These are phyloP conservation scores for Zapus hudsonius DNA, from an alignment of 2,113 vertebrate genomes.

Conservation along the genomic window DNA sequence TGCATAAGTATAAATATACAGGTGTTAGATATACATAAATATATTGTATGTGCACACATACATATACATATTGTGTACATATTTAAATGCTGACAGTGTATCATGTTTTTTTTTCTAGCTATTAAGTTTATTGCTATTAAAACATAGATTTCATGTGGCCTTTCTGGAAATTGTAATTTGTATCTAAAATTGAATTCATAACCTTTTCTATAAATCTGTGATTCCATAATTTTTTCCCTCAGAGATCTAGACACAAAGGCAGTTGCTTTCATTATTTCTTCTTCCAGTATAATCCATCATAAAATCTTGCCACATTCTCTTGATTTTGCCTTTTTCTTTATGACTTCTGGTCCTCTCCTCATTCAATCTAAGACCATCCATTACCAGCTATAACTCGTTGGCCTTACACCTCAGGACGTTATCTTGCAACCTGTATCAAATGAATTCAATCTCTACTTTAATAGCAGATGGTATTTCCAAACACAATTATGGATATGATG, in stretches of 20 bases:
- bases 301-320: background rate
- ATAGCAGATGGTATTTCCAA: background rate
- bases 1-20: background rate
- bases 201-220: background rate
- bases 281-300: background rate
- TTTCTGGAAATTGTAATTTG: background rate
- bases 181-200: background rate
- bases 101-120: background rate
- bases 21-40: background rate
- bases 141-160: slow-evolving; percentile 3
- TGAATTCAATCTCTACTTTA: background rate
- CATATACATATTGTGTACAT: background rate
- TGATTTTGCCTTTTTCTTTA: slow-evolving; percentile 31
- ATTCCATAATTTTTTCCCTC: background rate
- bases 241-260: background rate
- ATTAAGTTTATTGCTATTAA: background rate
- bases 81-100: background rate
- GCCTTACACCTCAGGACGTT: background rate
- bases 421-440: background rate
- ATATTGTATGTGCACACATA: background rate
- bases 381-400: background rate
- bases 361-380: background rate
- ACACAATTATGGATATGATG: background rate
- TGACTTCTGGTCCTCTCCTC: background rate
- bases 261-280: background rate